phyloP scores from a whole-genome alignment of 2,797 vertebrate species.

The Takifugu ocellatus region DNA sequence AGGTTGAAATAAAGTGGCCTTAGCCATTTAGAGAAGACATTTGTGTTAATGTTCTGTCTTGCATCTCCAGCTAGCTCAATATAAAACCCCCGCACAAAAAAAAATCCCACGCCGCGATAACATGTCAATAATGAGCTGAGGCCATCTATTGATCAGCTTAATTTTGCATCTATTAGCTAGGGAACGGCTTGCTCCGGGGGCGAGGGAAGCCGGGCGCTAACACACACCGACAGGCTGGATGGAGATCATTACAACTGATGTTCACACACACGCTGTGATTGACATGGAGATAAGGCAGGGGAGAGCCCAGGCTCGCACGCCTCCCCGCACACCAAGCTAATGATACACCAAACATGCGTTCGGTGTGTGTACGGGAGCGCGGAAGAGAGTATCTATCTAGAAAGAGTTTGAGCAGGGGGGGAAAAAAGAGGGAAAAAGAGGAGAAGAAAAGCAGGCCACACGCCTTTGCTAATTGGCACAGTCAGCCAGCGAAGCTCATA shows the following conservation, averaged over 20 bases:
- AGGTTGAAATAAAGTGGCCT: constrained; percentile 41
- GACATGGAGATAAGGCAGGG: constrained; percentile 76
- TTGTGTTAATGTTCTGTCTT: constrained; percentile 21
- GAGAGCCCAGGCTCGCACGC: constrained; percentile 67
- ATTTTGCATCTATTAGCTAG: constrained; percentile 81
- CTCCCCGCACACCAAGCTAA: constrained; percentile 74
- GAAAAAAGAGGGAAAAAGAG: constrained; percentile 48
- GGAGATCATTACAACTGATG: constrained; percentile 79
- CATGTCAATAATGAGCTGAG: constrained; percentile 77
- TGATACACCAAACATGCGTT: constrained; percentile 72
- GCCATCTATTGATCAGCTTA: constrained; percentile 80
- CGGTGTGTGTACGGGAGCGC: constrained; percentile 27
- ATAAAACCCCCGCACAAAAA: constrained; percentile 65
- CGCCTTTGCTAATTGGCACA: constrained; percentile 74
- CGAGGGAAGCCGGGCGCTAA: constrained; percentile 73
- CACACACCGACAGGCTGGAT: constrained; percentile 75
- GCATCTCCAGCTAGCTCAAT: constrained; percentile 42
- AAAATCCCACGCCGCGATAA: constrained; percentile 76
- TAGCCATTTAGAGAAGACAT: constrained; percentile 40
- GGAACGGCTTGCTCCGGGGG: constrained; percentile 74
- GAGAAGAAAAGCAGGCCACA: constrained; percentile 70
- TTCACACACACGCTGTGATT: constrained; percentile 78
- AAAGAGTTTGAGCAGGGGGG: constrained; percentile 51
- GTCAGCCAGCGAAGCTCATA: constrained; percentile 67
- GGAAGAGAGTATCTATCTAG: constrained; percentile 55